phyloP scores from a whole-genome alignment of 2,888 invertebrate species.

The Aquatica leii region DNA sequence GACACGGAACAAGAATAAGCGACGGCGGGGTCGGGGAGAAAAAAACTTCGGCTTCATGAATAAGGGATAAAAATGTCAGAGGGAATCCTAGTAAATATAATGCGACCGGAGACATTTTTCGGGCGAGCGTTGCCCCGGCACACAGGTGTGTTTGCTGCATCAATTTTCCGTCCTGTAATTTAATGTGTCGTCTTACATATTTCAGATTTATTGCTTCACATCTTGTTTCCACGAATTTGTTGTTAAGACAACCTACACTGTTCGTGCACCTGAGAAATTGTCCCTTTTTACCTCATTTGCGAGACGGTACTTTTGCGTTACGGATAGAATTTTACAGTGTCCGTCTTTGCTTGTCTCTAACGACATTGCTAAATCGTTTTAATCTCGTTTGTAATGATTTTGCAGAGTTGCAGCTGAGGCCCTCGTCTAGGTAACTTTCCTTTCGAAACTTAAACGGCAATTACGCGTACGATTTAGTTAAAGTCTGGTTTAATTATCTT shows the following conservation, averaged over 20 bases:
- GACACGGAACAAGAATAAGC: conserved; percentile 13
- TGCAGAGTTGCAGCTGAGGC: conserved; percentile 36
- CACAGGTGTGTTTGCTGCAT: conserved; percentile 47
- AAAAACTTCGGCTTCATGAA: conserved; percentile 34
- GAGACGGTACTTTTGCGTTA: background rate
- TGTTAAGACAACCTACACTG: conserved; percentile 35
- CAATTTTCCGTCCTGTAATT: conserved; percentile 51
- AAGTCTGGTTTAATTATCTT: conserved; percentile 35
- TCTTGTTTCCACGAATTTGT: conserved; percentile 35
- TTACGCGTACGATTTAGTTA: conserved; percentile 35
- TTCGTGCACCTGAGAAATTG: conserved; percentile 32
- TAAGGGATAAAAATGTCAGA: conserved; percentile 34
- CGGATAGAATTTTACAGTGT: conserved; percentile 8
- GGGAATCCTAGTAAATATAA: conserved; percentile 32
- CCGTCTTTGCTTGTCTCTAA: conserved; percentile 34
- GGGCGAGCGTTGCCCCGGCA: conserved; percentile 17
- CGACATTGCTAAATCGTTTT: conserved; percentile 40
- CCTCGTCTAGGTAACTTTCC: conserved; percentile 38
- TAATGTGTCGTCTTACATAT: conserved; percentile 54
- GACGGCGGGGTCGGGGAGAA: too few species aligned
- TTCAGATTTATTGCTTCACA: conserved; percentile 49
- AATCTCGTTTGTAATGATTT: conserved; percentile 39
- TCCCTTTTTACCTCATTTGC: conserved; percentile 18
- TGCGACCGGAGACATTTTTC: conserved; percentile 31
- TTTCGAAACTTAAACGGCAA: conserved; percentile 35